Evolutionary conservation across 2,113 vertebrate genomes (phyloP), one percentile per base, ranked within the genome.

Genomic region (Grallaria varia): DNA sequence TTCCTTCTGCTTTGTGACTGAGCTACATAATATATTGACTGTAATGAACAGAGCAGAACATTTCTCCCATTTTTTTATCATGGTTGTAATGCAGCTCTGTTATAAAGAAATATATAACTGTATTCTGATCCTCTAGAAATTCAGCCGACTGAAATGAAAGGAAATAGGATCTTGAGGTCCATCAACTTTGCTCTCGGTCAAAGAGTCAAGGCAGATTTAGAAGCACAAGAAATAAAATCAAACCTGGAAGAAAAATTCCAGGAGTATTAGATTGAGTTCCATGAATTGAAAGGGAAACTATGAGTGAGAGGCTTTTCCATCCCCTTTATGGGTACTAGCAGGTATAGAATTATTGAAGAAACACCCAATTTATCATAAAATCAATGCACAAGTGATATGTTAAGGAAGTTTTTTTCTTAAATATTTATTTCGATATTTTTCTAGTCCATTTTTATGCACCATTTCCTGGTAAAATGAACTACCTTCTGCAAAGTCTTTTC

Each of bases 1-100:
- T 94, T 95, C 69, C 80, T 68, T 95, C 84, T 94, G 84, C 81
- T 95, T 87, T 89, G 71, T 93, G 95, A 66, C 87, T 2, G 53
- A 93, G 55, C 71, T 69, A 28, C 52, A 39, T 91, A 62, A 89
- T 93, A 63, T 95, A 66, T 82, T 91, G 84, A 83, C 75, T 76
- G 40, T 68, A 95, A 91, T 93, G 87, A 93, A 42, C 62, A 92
- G 73, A 78, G 64, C 30, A 82, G 89, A 96, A 87, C 64, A 79
- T 52, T 95, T 90, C 63, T 91, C 31, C 9, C 12, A 21, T 84
- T 95, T 88, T 35, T 96, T 93, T 88, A 69, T 91, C 33, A 14
- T 37, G 15, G 18, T 56, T 86, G 35, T 80, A 94, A 86, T 73
- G 72, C 35, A 75, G 9, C 40, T 91, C 18, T 58, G 6, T 89